Evolutionary conservation across 1,140 invertebrate species (phyloP), one percentile per base, ranked within the genome.

Genomic region (Heliothis subflexa): DNA sequence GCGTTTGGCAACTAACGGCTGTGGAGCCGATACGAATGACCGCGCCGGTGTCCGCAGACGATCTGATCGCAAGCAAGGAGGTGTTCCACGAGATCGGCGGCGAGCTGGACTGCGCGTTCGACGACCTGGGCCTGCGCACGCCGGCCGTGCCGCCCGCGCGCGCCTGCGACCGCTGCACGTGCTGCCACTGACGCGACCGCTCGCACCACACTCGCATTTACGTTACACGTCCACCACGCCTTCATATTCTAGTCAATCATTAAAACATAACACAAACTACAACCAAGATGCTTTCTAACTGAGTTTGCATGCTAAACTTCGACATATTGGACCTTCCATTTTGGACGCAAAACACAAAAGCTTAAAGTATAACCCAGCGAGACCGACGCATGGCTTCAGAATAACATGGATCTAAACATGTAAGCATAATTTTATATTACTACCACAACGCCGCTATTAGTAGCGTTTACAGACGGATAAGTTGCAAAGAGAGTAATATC

Each of bases 61-160:
- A 99, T 95, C 96, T 99, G 95, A 98, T 99, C 95, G 96, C 97
- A 90, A 98, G 99, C 95, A 99, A 99, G 96, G 98, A 99, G 96
- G 97, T 98, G 95, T 99, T 98, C 97, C 99, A 99, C 95, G 96
- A 98, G 88, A 98, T 99, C 95, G 98, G 98, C 86, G 98, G 99
- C 95, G 99, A 99, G 94, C 96, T 99, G 96, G 99, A 99, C 95
- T 96, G 97, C 89, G 99, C 99, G 82, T 99, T 99, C 96, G 96
- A 97, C 90, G 98, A 99, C 95, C 96, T 99, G 91, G 90, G 91
- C 40, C 88, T 93, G 81, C 84, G 88, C 74, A 80, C 84, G 66
- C 33, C 83, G 21, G 62, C 75, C 74, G 81, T 79, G 21, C 47
- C 68, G 55, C 68, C 47, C 11, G 16, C 40, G 25, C 87, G 87